These are phyloP conservation scores for Cinara cedri DNA, from an alignment of 2,888 invertebrate species.

Conservation along the genomic window DNA sequence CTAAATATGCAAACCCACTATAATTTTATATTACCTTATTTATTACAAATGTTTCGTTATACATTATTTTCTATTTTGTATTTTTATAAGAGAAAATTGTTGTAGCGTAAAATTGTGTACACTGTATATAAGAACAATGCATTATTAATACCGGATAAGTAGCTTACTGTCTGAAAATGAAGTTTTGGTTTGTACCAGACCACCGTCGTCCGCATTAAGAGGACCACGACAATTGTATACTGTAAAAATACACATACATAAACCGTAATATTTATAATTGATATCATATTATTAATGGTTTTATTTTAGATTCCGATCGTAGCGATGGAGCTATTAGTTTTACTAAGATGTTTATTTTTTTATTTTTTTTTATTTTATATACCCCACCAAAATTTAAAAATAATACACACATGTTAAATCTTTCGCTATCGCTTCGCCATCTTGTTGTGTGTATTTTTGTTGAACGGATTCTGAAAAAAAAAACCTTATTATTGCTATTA, in stretches of 20 bases:
- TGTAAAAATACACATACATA: neutral
- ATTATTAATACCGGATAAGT: neutral
- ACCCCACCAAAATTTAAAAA: neutral
- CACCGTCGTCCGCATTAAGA: neutral
- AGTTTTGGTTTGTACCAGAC: constrained; percentile 17
- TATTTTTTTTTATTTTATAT: neutral
- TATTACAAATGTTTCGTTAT: too few relatives aligned
- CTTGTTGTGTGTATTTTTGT: constrained; percentile 11
- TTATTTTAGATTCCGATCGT: too few relatives aligned
- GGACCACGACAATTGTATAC: constrained; percentile 27
- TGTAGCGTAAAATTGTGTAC: neutral
- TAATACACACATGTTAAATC: constrained; percentile 2
- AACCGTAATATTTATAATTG: too few relatives aligned
- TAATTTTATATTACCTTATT: too few relatives aligned
- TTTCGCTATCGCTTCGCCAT: neutral
- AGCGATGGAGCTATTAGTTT: too few relatives aligned
- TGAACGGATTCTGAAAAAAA: constrained; percentile 24
- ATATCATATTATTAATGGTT: neutral
- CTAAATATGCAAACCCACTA: too few relatives aligned
- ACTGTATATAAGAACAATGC: neutral
- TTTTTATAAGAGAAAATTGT: too few relatives aligned
- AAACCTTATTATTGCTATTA: too few relatives aligned
- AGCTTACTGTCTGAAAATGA: constrained; percentile 34
- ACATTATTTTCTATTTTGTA: too few relatives aligned
- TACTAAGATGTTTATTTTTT: neutral